Evolutionary conservation across 2,888 invertebrate genomes (phyloP), one percentile per base, ranked within the genome.

Genomic region (Oxytorus armatus): DNA sequence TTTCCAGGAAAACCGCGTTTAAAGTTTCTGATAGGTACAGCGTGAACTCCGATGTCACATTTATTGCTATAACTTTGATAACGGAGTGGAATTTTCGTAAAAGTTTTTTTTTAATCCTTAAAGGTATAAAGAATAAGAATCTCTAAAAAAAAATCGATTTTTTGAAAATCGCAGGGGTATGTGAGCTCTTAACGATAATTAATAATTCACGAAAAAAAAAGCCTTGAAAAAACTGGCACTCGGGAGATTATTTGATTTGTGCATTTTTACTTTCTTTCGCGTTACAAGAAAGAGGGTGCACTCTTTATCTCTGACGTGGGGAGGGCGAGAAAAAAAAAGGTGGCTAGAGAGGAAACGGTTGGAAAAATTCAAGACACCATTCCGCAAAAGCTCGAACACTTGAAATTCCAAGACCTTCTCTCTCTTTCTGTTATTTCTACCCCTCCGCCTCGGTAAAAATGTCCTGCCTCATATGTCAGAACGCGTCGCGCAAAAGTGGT

Each of bases 401-500:
- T 42, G 65, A 72, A 73, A 66, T 36, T 36, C 55, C 74, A 65
- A 66, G 49, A 39, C 4, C 53, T 18, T 49, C 33, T 51, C 73
- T 44, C 68, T 53, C 63, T 72, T 72, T 57, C 72, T 55, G 36
- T 23, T 36, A 61, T 44, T 39, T 66, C 61, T 65, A 39, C 11
- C 44, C 42, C 69, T 49, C 68, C 72, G 66, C 51, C 76, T 69
- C 61, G n/a, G 8, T 53, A 77, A 82, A 84, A 83, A 83, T 84
- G 79, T 83, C 75, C 82, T 47, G 66, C 70, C 81, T 77, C 83
- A 80, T 85, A 84, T 83, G 84, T 84, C 79, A 84, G 80, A 75
- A 2, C 83, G 7, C 65, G 44, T 47, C 51, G 72, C 44, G n/a
- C 57, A 81, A 83, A 85, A 84, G 84, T 83, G 84, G 83, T 84